Conservation (phyloP, 2,797 vertebrate species). For the Argyrosomus regius region DNA sequence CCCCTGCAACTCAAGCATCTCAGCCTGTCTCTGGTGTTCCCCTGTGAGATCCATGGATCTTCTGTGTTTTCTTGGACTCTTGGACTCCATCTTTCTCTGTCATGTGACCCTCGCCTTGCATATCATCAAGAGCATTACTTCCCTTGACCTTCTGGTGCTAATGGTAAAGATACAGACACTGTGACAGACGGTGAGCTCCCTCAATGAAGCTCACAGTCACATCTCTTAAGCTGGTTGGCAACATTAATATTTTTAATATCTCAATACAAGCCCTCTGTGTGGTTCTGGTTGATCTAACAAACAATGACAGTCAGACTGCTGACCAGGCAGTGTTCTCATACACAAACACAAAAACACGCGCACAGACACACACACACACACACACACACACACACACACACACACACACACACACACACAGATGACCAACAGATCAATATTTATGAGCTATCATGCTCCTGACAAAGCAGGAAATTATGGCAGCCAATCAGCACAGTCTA, state of each 20-base stretch:
- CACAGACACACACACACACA: conserved; percentile 27
- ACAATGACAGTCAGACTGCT: conserved; percentile 45
- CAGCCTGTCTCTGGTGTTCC: too few relatives aligned
- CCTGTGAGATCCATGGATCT: too few relatives aligned
- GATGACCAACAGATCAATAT: conserved; percentile 58
- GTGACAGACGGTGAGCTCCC: background rate
- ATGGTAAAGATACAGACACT: background rate
- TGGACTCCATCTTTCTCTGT: too few relatives aligned
- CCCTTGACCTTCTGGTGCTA: too few relatives aligned
- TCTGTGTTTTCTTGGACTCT: too few relatives aligned
- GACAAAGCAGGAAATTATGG: conserved; percentile 62
- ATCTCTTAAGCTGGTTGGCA: background rate
- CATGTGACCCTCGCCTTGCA: too few relatives aligned
- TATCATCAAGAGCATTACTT: too few relatives aligned
- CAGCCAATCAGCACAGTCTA: conserved; percentile 54
- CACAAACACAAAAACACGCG: conserved; percentile 18
- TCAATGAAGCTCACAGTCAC: background rate
- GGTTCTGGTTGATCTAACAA: conserved; percentile 25
- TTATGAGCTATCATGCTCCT: conserved; percentile 61
- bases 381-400: conserved; percentile 33
- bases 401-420: conserved; percentile 25
- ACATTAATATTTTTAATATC: conserved; percentile 33
- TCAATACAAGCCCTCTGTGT: background rate
- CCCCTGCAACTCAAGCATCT: too few relatives aligned
- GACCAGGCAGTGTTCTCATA: conserved; percentile 18